Evolutionary conservation across 2,113 vertebrate species (phyloP), one percentile per base, ranked within the genome.

Genomic region (Meles meles): DNA sequence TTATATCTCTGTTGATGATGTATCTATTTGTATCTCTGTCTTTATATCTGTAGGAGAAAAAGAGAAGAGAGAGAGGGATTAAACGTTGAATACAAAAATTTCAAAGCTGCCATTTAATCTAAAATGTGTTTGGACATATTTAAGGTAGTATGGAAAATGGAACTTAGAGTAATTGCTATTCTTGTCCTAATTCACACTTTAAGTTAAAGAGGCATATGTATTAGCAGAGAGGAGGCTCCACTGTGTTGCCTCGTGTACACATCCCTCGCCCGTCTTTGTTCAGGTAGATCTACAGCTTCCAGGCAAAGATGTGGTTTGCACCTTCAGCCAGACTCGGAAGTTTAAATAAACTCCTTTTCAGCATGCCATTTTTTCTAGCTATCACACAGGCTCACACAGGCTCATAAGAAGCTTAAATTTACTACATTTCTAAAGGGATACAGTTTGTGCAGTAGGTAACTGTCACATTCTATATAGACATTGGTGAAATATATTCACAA

Each of bases 271-370:
- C 14, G 6, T 72, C 61, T 97, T 96, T 65, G 39, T 94, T 97
- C 86, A 96, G 34, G 79, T 3, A 97, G 14, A 7, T 71, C 29
- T 44, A 39, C 71, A 80, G 1, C 34, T 59, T 80, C 34, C 49
- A 97, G 76, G 39, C 29, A 93, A 21, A 39, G 87, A 92, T 34
- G 61, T n/a, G 6, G 2, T 92, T 98, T 97, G 76, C 27, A n/a
- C 14, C 44, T 15, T 95, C 79, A 91, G 11, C 67, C 52, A 95
- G 27, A 84, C 2, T 49, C 21, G 72, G 21, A 90, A 34, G 37
- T 97, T 97, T 93, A 96, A 97, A 97, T 88, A 92, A 93, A 94
- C 14, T 81, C 9, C 9, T 95, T 98, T 96, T 96, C 44, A 83
- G 59, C 0, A 0, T 91, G 17, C 34, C 13, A 47, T 89, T 97